Evolutionary conservation across 1,140 invertebrate species (phyloP), one percentile per base, ranked within the genome.

Genomic region (Rhopalosiphum padi): DNA sequence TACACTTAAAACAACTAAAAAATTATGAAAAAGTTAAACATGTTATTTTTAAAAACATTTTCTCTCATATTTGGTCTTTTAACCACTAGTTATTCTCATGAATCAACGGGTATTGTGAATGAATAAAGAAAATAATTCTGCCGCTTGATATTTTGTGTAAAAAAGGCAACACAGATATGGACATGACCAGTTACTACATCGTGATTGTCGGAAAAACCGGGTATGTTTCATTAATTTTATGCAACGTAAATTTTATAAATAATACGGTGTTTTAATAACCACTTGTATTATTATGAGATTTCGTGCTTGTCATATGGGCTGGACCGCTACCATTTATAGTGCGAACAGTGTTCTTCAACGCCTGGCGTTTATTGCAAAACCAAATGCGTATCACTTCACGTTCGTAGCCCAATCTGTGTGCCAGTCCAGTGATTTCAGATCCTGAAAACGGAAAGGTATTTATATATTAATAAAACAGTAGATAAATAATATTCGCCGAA

Each of bases 311-410:
- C 37, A 90, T 90, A 35, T 90, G 88, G 4, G 53, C 41, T 2
- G 87, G 35, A 55, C 43, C 43, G 23, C 4, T 89, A 30, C 89
- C 89, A 30, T 90, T 90, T 90, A 90, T 90, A 21, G 89, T 60
- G 30, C 89, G 89, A 8, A 98, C 98, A 22, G 98, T 99, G 95
- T 99, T 99, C 95, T 99, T 99, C 77, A 99, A 96, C 0, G 98
- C 98, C 95, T 99, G 99, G 94, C 99, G 96, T 96, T 99, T 99
- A 96, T 99, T 99, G 96, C 99, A 99, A 95, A 99, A 99, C 99
- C 99, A 99, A 95, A 99, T 99, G 95, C 99, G 96, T 95, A 99
- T 99, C 35, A 99, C 99, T 96, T 99, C 99, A 93, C 99, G 96
- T 95, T 99, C 99, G 95, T 99, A 99, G 94, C 98, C 98, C 53